Base-by-base conservation (phyloP, 2,797 vertebrate genomes). In the Mus minutoides region DNA sequence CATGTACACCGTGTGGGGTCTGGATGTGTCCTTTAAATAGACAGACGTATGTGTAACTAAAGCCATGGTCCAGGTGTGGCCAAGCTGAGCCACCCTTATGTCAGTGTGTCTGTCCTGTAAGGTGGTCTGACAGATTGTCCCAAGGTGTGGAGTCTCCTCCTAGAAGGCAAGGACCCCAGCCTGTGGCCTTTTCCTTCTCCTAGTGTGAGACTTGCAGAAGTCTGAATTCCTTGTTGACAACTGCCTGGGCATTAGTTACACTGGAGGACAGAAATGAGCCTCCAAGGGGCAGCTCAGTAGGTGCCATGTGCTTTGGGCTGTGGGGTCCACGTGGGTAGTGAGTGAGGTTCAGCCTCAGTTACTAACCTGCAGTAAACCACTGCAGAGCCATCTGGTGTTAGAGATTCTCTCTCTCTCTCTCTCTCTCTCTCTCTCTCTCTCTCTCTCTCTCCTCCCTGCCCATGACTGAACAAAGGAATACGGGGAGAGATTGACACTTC, bases 361-460 rank as follows among this genome's bases (percentile, higher is more conserved):
- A 2, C 29, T 24, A 1, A 17, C 46, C 21, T 31, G 62, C 75
- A 69, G 92, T 84, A 73, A 22, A 37, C 69, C 76, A 19, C 29
- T 11, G n/a, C n/a, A 56, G 86, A 88, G 67, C 34, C 24, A 3
- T 52, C 85, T 87, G 64, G 26, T 10, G 14, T 87, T 52, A 37
- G 46, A 87, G 62, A n/a, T n/a, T n/a, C n/a, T n/a, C n/a, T 13
- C 19, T 29, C 34, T 9, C 13, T 17, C 14, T 12, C 21, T 6
- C 4, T 10, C 22, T 31, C 34, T 31, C 6, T 4, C 16, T 7
- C 16, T 3, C 11, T 22, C 3, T 3, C 13, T 13, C 6, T 22
- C 7, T 10, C 12, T 7, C 7, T 17, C 34, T 19, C 4, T 13
- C 8, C 14, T 46, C 12, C 34, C 37, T 60, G 6, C 6, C 11